A percentile compares a stretch with the other conserved stretches of the same genome.
These are phyloP conservation scores for Lasius platythorax DNA, from an alignment of 2,888 invertebrate species.

Conservation along the genomic window DNA sequence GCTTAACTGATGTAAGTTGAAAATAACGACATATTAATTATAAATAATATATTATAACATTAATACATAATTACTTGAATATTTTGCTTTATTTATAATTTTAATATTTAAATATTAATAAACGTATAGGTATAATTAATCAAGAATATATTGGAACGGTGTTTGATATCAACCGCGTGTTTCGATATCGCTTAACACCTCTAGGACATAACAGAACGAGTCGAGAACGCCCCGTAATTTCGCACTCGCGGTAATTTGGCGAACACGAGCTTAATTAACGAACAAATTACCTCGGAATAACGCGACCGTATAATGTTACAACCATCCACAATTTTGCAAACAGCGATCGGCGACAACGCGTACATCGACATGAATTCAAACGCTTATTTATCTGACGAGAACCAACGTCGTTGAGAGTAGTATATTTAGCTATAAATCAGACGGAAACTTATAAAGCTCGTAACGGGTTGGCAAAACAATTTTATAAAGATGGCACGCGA, in stretches of 20 bases:
- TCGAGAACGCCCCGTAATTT: constrained; percentile 22
- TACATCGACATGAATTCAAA: constrained; percentile 9
- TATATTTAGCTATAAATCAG: constrained; percentile 38
- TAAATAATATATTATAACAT: neutral
- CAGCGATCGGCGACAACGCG: neutral
- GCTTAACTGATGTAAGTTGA: neutral
- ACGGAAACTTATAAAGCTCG: constrained; percentile 31
- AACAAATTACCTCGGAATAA: constrained; percentile 43
- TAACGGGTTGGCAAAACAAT: constrained; percentile 44
- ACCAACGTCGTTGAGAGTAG: neutral
- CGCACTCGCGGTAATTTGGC: constrained; percentile 28
- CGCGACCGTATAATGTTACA: neutral
- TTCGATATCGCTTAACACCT: constrained; percentile 25
- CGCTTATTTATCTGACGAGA: neutral
- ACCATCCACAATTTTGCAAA: constrained; percentile 25
- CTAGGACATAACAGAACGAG: constrained; percentile 22
- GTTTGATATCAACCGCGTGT: constrained; percentile 16
- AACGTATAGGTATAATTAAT: constrained; percentile 20
- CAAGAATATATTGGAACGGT: neutral
- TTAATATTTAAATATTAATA: neutral
- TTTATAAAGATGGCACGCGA: constrained; percentile 45
- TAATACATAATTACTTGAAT: neutral
- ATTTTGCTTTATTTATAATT: neutral
- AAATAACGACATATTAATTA: neutral
- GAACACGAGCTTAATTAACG: constrained; percentile 42